Evolutionary conservation across 23 tunicate genomes (phyloP).

Genomic region (Trididemnum nubilum): DNA sequence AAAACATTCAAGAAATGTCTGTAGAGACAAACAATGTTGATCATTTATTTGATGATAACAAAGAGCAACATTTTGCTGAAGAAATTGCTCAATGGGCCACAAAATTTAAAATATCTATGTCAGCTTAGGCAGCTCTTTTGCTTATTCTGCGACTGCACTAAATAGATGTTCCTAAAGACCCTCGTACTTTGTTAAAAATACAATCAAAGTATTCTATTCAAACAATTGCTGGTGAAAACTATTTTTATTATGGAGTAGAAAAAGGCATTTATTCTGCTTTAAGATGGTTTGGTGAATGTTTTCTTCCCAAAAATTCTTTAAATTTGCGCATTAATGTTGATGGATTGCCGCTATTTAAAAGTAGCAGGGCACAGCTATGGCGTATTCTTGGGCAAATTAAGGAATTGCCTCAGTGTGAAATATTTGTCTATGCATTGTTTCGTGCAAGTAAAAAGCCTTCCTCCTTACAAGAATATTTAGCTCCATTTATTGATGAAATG

Average conservation of each 20-base stretch:
- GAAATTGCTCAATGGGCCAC: slow-evolving; percentile 27
- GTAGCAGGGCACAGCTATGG: slow-evolving; percentile 33
- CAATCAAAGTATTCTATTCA: neutral
- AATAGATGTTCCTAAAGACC: slow-evolving; percentile 17
- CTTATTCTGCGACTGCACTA: neutral
- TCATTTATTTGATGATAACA: neutral
- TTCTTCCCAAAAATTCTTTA: neutral
- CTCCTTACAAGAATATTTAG: slow-evolving; percentile 9
- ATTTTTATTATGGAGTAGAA: neutral
- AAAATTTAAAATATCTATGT: neutral
- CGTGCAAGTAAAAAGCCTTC: slow-evolving; percentile 32
- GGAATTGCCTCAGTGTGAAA: neutral
- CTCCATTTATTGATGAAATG: slow-evolving; percentile 24
- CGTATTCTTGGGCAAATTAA: slow-evolving; percentile 31
- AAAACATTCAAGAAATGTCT: neutral
- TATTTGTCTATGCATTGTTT: slow-evolving; percentile 19
- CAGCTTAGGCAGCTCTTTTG: slow-evolving; percentile 16
- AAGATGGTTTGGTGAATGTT: neutral
- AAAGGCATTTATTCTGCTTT: slow-evolving; percentile 6
- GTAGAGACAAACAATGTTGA: neutral
- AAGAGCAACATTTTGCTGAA: neutral
- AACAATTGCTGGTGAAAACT: slow-evolving; percentile 21
- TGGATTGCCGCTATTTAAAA: slow-evolving; percentile 54
- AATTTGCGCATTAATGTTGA: slow-evolving; percentile 28
- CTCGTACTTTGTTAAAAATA: slow-evolving; percentile 17